A percentile compares a stretch with the other conserved stretches of the same genome.
Evolutionary conservation across 1,140 invertebrate species (phyloP).

Genomic region (Palaemon carinicauda): DNA sequence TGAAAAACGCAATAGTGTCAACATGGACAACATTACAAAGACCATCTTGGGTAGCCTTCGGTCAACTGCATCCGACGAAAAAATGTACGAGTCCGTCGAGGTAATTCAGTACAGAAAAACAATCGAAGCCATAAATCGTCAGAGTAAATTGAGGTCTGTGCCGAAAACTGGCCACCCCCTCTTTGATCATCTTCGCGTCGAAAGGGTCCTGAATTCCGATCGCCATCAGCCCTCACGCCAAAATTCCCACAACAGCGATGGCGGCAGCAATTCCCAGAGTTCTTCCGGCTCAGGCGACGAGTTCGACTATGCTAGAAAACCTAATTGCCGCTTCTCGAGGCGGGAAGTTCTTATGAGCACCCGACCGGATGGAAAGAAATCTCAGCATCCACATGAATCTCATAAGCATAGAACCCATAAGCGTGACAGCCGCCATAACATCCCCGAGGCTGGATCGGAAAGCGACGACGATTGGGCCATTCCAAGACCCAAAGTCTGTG

Average conservation of each 20-base stretch:
- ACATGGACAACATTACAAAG: constrained; percentile 33
- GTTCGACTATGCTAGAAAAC: constrained; percentile 47
- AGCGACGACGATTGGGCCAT: constrained; percentile 48
- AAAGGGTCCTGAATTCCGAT: constrained; percentile 46
- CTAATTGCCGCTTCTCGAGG: constrained; percentile 44
- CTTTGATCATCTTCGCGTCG: constrained; percentile 53
- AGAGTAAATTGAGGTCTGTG: constrained; percentile 48
- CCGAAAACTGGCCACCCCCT: constrained; percentile 57
- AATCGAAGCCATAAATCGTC: constrained; percentile 39
- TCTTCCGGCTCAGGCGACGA: constrained; percentile 58
- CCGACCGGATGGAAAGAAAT: too few relatives aligned
- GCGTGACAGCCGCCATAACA: constrained; percentile 5
- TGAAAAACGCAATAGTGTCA: constrained; percentile 50
- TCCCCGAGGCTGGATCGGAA: constrained; percentile 24
- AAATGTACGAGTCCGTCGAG: constrained; percentile 58
- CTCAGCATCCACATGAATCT: background rate
- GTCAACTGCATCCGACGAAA: constrained; percentile 41
- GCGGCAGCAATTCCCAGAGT: constrained; percentile 50
- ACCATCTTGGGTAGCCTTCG: constrained; percentile 45
- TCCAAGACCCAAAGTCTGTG: constrained; percentile 34
- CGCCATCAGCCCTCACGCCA: background rate
- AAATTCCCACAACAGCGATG: constrained; percentile 31
- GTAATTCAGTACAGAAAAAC: constrained; percentile 57
- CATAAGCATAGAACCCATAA: constrained; percentile 17
- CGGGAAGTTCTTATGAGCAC: constrained; percentile 15